A percentile compares a stretch with the other conserved stretches of the same genome.
phyloP scores from a whole-genome alignment of 2,888 invertebrate genomes.

The Plusia festucae region DNA sequence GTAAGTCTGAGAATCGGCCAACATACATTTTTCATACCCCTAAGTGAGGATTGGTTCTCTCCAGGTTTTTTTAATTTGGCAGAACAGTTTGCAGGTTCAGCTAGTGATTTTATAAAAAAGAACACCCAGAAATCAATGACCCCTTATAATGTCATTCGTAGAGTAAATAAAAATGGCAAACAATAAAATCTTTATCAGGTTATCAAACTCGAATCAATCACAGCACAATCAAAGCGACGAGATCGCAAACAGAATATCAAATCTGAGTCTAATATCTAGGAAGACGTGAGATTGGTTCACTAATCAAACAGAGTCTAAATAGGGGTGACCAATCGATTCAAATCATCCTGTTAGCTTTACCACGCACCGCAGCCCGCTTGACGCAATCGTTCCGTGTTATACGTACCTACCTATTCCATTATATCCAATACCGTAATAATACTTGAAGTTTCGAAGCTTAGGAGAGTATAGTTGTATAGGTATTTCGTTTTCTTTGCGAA shows the following conservation, averaged over 20 bases:
- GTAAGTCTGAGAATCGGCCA: no score
- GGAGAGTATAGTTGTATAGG: no score
- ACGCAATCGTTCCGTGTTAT: not conserved
- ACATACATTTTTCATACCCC: no score
- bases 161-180: not conserved
- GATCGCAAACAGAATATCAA: not conserved
- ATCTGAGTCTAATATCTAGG: slow-evolving; percentile 8
- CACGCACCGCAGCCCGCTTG: slow-evolving; percentile 14
- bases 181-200: not conserved
- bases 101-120: no score
- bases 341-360: slow-evolving; percentile 34
- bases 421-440: not conserved
- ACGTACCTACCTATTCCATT: not conserved
- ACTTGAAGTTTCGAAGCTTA: not conserved
- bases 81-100: no score
- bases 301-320: slow-evolving; percentile 21
- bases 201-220: not conserved
- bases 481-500: no score
- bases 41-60: no score
- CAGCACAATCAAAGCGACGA: not conserved
- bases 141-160: not conserved
- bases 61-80: no score
- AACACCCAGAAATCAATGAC: not conserved
- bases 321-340: slow-evolving; percentile 5
- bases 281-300: slow-evolving; percentile 10